Evolutionary conservation across 1,140 invertebrate genomes (phyloP).

Genomic region (Riptortus pedestris): DNA sequence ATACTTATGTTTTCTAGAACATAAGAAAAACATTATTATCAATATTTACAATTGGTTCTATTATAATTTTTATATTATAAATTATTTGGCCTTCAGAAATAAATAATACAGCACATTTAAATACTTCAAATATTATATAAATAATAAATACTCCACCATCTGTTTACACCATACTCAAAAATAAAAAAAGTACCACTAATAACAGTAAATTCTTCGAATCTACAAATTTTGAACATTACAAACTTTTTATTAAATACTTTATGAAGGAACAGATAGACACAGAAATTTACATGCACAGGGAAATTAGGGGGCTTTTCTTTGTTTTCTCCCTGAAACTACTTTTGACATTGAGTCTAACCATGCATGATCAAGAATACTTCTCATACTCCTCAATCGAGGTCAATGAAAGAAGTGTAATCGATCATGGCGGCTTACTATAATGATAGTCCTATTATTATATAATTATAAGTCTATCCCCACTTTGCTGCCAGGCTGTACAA

Average conservation of each 20-base stretch:
- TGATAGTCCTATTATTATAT: neutral
- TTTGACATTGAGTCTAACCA: neutral
- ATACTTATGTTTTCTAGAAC: neutral
- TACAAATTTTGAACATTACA: neutral
- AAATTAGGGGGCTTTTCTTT: neutral
- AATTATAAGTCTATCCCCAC: slow-evolving; percentile 45
- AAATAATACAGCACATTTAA: no score
- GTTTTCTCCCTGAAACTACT: neutral
- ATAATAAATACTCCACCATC: no score
- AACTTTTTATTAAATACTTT: neutral
- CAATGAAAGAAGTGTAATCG: slow-evolving; percentile 19
- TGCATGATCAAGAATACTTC: slow-evolving; percentile 24
- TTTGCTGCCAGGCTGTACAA: slow-evolving; percentile 69
- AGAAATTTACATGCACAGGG: neutral
- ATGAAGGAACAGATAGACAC: neutral
- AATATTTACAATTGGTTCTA: no score
- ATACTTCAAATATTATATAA: no score
- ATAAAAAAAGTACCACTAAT: no score
- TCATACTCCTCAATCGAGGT: neutral
- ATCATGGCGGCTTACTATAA: slow-evolving; percentile 13
- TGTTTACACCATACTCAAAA: no score
- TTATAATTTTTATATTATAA: no score
- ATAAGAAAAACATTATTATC: neutral
- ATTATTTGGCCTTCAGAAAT: no score
- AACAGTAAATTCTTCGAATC: neutral